A percentile compares a stretch with the other conserved stretches of the same genome.
Evolutionary conservation across 2,888 invertebrate genomes (phyloP).

Genomic region (Cantharis lateralis): DNA sequence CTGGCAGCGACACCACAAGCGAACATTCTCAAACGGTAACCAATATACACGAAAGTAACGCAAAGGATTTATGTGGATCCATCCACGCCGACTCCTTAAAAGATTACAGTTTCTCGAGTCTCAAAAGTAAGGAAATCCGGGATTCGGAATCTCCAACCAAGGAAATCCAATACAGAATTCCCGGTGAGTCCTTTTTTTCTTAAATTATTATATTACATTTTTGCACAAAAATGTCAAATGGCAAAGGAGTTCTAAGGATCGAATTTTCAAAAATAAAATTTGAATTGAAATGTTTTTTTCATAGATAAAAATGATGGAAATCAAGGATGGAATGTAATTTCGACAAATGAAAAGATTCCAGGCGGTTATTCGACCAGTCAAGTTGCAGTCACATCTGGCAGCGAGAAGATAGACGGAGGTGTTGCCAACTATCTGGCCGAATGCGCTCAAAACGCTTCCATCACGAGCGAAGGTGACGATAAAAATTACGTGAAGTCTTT

Average conservation of each 20-base stretch:
- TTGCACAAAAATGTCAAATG: too few species aligned
- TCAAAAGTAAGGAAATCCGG: conserved; percentile 79
- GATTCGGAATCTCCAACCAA: conserved; percentile 77
- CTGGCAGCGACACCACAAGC: conserved; percentile 50
- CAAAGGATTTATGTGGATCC: conserved; percentile 36
- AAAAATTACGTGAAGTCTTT: conserved; percentile 59
- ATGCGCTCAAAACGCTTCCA: conserved; percentile 64
- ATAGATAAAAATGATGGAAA: conserved; percentile 30
- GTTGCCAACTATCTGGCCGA: conserved; percentile 67
- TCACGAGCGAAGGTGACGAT: conserved; percentile 60
- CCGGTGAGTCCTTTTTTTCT: conserved; percentile 31
- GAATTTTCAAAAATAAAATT: too few species aligned
- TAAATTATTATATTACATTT: too few species aligned
- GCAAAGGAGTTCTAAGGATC: too few species aligned
- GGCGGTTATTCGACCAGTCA: conserved; percentile 67
- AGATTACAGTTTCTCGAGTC: conserved; percentile 77
- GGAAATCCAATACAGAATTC: conserved; percentile 54
- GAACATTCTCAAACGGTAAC: conserved; percentile 41
- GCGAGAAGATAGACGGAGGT: conserved; percentile 68
- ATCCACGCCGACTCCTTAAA: conserved; percentile 71
- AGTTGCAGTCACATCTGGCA: conserved; percentile 68
- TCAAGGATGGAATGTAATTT: conserved; percentile 69
- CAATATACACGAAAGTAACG: conserved; percentile 18
- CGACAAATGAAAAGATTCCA: conserved; percentile 64
- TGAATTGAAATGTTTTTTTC: background rate